Base-by-base conservation (phyloP, 2,797 vertebrate species). In the Furcifer pardalis region DNA sequence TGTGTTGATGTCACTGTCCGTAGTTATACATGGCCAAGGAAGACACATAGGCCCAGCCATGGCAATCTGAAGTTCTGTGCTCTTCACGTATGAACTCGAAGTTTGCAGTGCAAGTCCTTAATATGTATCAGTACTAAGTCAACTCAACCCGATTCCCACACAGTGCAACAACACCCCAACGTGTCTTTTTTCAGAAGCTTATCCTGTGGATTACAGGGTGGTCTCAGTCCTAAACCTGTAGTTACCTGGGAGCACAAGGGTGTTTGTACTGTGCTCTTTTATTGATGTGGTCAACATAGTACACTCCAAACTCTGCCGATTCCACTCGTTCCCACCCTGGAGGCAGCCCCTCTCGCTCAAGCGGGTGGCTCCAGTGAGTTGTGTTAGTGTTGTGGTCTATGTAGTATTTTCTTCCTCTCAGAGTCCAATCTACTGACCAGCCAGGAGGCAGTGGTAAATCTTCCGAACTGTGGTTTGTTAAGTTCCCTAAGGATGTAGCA, bases 381-480 rank as follows among this genome's bases (percentile, higher is more conserved):
- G 99, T 99, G 92, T 99, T 99, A 7, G 98, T 99, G 96, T 99
- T 99, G 94, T 99, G 98, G 88, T 99, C 99, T 60, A 99, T 99
- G 91, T 97, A 99, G 91, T 99, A 99, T 90, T 98, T 99, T 93
- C 98, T 97, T 94, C 99, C 99, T 76, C 99, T 94, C 91, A 99
- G 98, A 89, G 98, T 99, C 99, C 99, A 99, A 96, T 99, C 98
- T 77, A 99, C 97, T 56, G 98, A 97, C 99, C 99, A 99, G 92
- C 99, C 99, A 15, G 95, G 96, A 87, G 98, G 98, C 91, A 99
- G 98, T 77, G 98, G 97, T 82, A 97, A 93, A 92, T 99, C 98
- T 89, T 99, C 98, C 65, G 94, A 97, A 21, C 97, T 97, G 62
- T 98, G 95, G 86, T 95, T 98, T 76, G 98, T 97, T 92, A 99